Evolutionary conservation across 2,888 invertebrate species (phyloP).

Genomic region (Proisotoma minuta): DNA sequence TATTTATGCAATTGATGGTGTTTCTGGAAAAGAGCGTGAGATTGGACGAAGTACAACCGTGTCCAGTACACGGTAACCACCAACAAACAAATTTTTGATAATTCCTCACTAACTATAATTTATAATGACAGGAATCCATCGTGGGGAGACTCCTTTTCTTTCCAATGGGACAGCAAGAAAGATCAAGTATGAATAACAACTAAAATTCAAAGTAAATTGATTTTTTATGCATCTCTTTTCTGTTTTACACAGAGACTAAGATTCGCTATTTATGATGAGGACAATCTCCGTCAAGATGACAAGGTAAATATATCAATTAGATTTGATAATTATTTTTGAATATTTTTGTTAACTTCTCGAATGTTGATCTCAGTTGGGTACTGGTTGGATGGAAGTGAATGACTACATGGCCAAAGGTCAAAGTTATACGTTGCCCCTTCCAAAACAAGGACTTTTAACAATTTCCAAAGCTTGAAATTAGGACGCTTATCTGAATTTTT

Average conservation of each 20-base stretch:
- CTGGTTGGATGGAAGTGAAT: conserved; percentile 17
- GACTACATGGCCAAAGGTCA: conserved; percentile 35
- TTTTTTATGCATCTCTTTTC: background rate
- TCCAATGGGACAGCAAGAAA: conserved; percentile 14
- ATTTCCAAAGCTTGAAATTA: conserved; percentile 9
- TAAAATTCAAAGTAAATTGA: background rate
- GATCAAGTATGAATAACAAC: conserved; percentile 8
- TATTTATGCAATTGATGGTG: conserved; percentile 10
- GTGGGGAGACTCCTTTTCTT: conserved; percentile 14
- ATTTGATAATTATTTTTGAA: background rate
- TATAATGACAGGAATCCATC: no score
- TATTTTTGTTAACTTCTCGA: background rate
- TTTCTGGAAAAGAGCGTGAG: conserved; percentile 15
- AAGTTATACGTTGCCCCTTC: conserved; percentile 26
- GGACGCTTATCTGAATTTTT: no score
- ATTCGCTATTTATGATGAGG: conserved; percentile 26
- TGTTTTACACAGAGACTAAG: conserved; percentile 7
- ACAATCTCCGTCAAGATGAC: conserved; percentile 19
- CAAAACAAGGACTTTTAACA: conserved; percentile 35
- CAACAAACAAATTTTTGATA: no score
- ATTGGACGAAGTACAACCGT: conserved; percentile 12
- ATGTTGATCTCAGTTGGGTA: background rate
- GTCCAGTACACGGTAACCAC: conserved; percentile 6
- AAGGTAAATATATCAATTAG: conserved; percentile 14
- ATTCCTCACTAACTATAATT: no score